Base-by-base conservation (phyloP, 1,140 invertebrate genomes). In the Lepidurus apus region DNA sequence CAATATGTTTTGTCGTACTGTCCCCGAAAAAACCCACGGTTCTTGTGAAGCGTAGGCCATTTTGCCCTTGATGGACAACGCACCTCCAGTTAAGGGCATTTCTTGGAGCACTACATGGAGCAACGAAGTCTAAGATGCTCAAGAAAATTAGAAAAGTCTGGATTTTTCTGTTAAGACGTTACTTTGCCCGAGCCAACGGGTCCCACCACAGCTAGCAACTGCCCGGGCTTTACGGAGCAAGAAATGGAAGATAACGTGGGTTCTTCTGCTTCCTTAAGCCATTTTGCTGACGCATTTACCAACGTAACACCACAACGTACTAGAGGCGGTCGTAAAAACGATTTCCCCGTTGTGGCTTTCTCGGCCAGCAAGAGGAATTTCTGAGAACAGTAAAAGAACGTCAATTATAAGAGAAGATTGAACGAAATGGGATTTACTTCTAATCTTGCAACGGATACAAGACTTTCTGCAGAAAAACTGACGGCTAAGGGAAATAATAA, bases 41-140 rank as follows among this genome's bases (percentile, higher is more conserved):
- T 97, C 93, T 85, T 98, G 96, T n/a, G 93, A 92, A 17, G 93
- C 91, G 85, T 97, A 98, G 0, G 93, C 92, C 7, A 97, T 85
- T 47, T 87, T 90, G 21, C 96, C 96, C 73, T 89, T 88, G 0
- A 95, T 86, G 74, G 88, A 86, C 0, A 96, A 85, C 8, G 84
- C 86, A 1, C 95, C 95, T 0, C 86, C 85, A 1, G 84, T 85
- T 0, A 93, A 82, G 6, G 92, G 91, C 43, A 97, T 83, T 85
- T 98, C 96, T 76, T 90, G 87, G 7, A 98, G 86, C 77, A 97
- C 88, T 2, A 90, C 88, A 83, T 96, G 91, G 17, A 97, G 86
- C 6, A 97, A 84, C 34, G 94, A 95, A 1, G 89, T 91, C 86
- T 89, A 80, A 34, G 81, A 83, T 0, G 47, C 80, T 75, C 8